Base-by-base conservation (phyloP, 2,888 invertebrate genomes). In the Lithophane leautieri region DNA sequence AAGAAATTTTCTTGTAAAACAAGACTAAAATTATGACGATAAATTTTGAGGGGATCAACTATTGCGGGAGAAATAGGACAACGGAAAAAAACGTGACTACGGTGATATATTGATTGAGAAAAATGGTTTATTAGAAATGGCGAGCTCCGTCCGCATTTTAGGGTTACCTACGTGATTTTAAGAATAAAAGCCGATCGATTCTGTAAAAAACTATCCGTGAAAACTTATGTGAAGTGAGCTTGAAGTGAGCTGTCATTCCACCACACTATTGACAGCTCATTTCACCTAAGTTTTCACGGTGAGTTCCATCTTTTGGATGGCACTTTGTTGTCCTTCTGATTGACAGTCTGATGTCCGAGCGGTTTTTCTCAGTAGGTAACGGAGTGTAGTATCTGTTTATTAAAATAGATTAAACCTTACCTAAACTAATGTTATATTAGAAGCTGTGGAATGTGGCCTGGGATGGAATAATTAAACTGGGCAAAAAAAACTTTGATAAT, bases 1-100 rank as follows among this genome's bases (percentile, higher is more conserved):
- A 86, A 81, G 67, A 82, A 86, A 87, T 84, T 84, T 73, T 76
- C 79, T 86, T 86, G 85, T 87, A 77, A 79, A 87, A 88, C 86
- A 88, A 73, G 83, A 81, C 73, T 67, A 80, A 82, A 88, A 84
- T 83, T 88, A 84, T 86, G 79, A 88, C 88, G 78, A 91, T 91
- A 91, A 90, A 93, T 91, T 91, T 90, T 76, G 63, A 84, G 85
- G 86, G 89, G 85, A 87, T 88, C 90, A 89, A 88, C 87, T 89
- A 91, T 89, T 88, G 88, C 89, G 28, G 66, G 85, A 79, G 58
- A 69, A 76, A 73, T 73, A 65, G 56, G 44, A 40, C n/a, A 60
- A 52, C 47, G 42, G 19, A 67, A 44, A 73, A 61, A 61, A 60
- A 22, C 22, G 14, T 70, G 47, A 54, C 56, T 44, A 19, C 42